These are phyloP conservation scores for Thecocarcelia acutangulata DNA, from an alignment of 2,888 invertebrate genomes.

Conservation along the genomic window DNA sequence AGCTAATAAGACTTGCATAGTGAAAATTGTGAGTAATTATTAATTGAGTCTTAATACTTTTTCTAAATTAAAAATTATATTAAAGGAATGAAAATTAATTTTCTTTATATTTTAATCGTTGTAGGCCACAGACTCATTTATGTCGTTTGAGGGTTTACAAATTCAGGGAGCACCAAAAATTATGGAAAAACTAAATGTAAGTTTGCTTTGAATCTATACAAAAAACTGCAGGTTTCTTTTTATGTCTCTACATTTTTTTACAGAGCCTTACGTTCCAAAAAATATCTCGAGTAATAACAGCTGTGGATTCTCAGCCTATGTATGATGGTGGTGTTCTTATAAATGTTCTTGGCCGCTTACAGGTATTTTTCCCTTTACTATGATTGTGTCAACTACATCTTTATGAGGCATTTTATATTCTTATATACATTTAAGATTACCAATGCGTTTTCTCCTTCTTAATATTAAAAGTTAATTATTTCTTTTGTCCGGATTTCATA, in stretches of 20 bases:
- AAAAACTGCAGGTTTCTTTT: neutral
- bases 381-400: neutral
- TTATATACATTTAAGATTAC: too few species aligned
- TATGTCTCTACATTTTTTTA: neutral
- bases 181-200: conserved; percentile 96
- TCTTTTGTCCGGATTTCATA: too few species aligned
- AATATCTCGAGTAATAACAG: conserved; percentile 94
- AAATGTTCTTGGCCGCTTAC: conserved; percentile 96
- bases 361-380: conserved; percentile 84
- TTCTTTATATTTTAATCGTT: conserved; percentile 74
- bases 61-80: too few species aligned
- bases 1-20: too few species aligned
- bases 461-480: too few species aligned
- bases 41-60: too few species aligned
- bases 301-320: conserved; percentile 98
- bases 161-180: conserved; percentile 96
- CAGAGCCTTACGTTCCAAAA: conserved; percentile 95
- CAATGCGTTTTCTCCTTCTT: too few species aligned
- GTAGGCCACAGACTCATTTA: conserved; percentile 93
- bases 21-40: too few species aligned
- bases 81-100: too few species aligned
- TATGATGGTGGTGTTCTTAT: conserved; percentile 98
- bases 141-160: conserved; percentile 98
- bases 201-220: conserved; percentile 73
- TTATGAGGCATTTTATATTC: too few species aligned